Percentiles rank a stretch among this genome's conserved stretches.
phyloP scores from a whole-genome alignment of 2,797 vertebrate species.

The Huso huso region DNA sequence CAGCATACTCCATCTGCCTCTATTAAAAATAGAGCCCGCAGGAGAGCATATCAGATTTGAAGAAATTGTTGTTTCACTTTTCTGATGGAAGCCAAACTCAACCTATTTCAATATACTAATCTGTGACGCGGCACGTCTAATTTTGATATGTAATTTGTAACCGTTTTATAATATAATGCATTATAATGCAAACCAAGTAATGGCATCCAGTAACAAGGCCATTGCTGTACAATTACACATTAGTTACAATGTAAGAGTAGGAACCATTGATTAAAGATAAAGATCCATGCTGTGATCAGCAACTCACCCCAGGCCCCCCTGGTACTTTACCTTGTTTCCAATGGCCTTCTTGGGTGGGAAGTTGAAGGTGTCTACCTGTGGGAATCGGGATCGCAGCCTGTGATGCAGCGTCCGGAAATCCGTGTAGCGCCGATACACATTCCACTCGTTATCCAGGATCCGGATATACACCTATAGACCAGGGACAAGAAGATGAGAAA shows the following conservation, averaged over 20 bases:
- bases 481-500: neutral
- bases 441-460: slow-evolving; percentile 97
- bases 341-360: slow-evolving; percentile 98
- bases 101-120: no score
- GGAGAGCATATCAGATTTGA: neutral
- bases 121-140: no score
- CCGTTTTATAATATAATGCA: no score
- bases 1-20: slow-evolving; percentile 1
- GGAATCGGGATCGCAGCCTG: slow-evolving; percentile 73
- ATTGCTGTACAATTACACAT: no score
- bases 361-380: slow-evolving; percentile 77
- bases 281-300: no score
- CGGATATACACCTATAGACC: slow-evolving; percentile 83
- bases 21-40: neutral
- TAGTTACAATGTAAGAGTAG: no score
- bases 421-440: slow-evolving; percentile 85
- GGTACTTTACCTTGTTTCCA: slow-evolving; percentile 84
- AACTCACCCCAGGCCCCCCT: neutral
- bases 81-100: no score
- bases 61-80: neutral
- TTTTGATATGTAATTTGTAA: no score
- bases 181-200: no score
- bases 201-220: no score
- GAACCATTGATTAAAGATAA: no score
- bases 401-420: slow-evolving; percentile 88